Evolutionary conservation across 2,113 vertebrate species (phyloP), one percentile per base, ranked within the genome.

Genomic region (Mirza zaza): DNA sequence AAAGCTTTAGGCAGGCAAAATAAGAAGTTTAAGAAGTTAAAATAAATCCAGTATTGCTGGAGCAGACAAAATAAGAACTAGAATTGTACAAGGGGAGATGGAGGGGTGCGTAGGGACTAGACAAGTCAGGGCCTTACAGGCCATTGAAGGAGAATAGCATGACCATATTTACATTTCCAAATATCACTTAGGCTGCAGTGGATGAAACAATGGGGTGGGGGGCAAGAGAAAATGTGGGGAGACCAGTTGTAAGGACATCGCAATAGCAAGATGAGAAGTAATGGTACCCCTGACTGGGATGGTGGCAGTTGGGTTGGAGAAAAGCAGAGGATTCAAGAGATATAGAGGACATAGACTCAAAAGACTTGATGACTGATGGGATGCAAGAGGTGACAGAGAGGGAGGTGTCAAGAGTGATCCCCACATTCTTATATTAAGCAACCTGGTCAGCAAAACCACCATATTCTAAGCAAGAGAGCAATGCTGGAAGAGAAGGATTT

Each of bases 1-100:
- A 94, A 91, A 90, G 61, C 48, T 79, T 34, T 12, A 84, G 76
- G 76, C 52, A 86, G n/a, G 71, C 6, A 50, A 94, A 93, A 73
- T 18, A 36, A 48, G 32, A 42, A 65, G 77, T 89, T 82, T 67
- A 63, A 73, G n/a, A n/a, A n/a, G 13, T 75, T 85, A 34, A 91
- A 75, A n/a, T 67, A 68, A 81, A 68, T 76, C 27, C 70, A 67
- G n/a, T 88, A 67, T 76, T 84, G 10, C 45, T 57, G n/a, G 36
- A 94, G 27, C n/a, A 73, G 70, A 83, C 39, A 75, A 90, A 96
- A 52, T 42, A 59, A 94, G 45, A 82, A 13, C 9, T 61, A 52
- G 50, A 67, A 23, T 20, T 85, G 65, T 63, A 42, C 23, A 82
- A 70, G 52, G 70, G 48, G 59, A 90, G 32, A 75, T 36, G 79